These are phyloP conservation scores for Chrysodeixis includens DNA, from an alignment of 2,888 invertebrate genomes.

Conservation along the genomic window DNA sequence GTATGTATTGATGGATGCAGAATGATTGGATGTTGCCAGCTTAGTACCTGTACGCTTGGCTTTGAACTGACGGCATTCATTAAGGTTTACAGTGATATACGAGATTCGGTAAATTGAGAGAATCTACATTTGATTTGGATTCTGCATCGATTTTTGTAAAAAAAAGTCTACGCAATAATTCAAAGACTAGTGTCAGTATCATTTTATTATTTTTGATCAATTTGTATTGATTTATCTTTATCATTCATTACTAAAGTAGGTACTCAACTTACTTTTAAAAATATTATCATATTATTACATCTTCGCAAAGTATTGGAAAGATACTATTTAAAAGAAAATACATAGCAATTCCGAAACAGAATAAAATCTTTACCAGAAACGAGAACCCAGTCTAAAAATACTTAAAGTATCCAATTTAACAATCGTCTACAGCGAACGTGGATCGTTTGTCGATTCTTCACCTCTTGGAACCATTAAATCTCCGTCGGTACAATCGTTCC, in stretches of 20 bases:
- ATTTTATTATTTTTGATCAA: no score
- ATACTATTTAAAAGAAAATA: background rate
- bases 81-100: background rate
- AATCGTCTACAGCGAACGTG: conserved; percentile 8
- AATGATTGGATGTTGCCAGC: conserved; percentile 15
- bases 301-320: no score
- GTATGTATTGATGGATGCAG: conserved; percentile 32
- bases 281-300: no score
- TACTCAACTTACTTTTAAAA: no score
- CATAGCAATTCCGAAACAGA: background rate
- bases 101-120: background rate
- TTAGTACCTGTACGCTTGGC: background rate
- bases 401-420: background rate
- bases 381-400: background rate
- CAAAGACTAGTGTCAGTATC: no score
- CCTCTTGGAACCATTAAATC: conserved; percentile 42
- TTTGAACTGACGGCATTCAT: background rate
- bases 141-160: no score
- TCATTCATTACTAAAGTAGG: no score
- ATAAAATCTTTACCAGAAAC: background rate
- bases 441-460: conserved; percentile 41
- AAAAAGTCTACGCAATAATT: no score
- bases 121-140: background rate
- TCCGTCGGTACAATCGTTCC: conserved; percentile 37
- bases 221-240: no score